Base-by-base conservation (phyloP, 2,888 invertebrate genomes). In the Callinectes sapidus region DNA sequence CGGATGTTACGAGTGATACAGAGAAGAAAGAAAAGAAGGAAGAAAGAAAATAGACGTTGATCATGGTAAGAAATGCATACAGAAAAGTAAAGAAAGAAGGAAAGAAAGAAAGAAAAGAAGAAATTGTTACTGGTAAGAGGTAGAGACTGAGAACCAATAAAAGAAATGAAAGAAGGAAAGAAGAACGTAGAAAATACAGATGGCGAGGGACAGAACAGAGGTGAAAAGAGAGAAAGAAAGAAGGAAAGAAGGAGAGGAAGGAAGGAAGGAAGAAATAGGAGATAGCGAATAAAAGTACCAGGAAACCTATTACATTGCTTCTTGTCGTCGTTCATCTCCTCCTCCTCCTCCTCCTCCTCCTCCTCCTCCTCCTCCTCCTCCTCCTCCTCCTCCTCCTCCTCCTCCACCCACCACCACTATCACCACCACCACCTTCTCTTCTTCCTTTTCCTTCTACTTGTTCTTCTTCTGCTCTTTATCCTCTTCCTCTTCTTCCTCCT, bases 381-480 rank as follows among this genome's bases (percentile, higher is more conserved):
- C 32, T 71, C 81, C 32, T 81, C 81, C 14, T 81, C 81, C 81
- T 81, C 35, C n/a, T 71, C 71, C 71, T 71, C 71, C 28, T 71
- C 71, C 71, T 23, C 23, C 71, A 1, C 10, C 61, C 42, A 3
- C 42, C 42, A 3, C 42, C 42, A 42, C 6, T 6, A 2, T 42
- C 42, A 3, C 6, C 42, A 2, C 6, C 6, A 2, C 6, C 6
- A 2, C 42, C 6, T 6, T 42, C 6, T 42, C 42, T 42, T 8
- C 10, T 18, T 8, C 55, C 10, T 8, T 18, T 18, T 8, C 2
- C 10, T 55, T 14, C 10, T 55, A 3, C 10, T 55, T 14, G 16
- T 55, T 14, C 55, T 55, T 14, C 55, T 55, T 14, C 10, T 55
- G 6, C 55, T 55, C 55, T 10, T 61, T 10, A 18, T 61, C 61